Conservation (phyloP, 2,888 invertebrate genomes). For the Parnassius apollo region DNA sequence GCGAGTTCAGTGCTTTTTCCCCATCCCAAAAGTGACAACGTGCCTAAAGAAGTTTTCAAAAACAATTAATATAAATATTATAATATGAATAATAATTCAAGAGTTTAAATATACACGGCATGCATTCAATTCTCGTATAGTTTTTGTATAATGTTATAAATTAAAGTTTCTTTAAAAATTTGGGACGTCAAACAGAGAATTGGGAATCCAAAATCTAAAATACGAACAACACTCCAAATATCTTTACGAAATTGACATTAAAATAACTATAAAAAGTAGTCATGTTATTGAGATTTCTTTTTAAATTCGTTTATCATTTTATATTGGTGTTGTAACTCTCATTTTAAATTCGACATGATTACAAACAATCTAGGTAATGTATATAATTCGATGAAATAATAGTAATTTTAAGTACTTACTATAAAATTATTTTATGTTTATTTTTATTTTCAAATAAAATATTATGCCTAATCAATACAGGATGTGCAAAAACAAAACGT, state of each 20-base stretch:
- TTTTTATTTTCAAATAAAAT: constrained; percentile 13
- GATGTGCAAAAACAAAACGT: constrained; percentile 34
- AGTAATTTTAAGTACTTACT: constrained; percentile 13
- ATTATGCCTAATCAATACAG: constrained; percentile 13
- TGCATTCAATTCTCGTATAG: neutral
- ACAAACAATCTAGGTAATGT: neutral
- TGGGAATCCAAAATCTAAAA: constrained; percentile 1
- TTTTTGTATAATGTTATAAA: no score
- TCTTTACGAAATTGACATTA: neutral
- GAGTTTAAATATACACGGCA: neutral
- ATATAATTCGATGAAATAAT: neutral
- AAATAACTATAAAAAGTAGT: no score
- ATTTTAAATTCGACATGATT: no score
- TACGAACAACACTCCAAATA: constrained; percentile 7
- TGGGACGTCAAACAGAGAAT: neutral
- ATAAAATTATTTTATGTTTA: neutral
- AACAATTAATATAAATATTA: no score
- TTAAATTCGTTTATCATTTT: no score
- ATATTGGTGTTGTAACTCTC: no score
- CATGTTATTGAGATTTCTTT: no score
- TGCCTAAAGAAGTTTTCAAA: no score
- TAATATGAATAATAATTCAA: neutral
- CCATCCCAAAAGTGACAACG: no score
- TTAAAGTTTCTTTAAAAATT: neutral
- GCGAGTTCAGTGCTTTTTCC: no score